Percentiles rank a stretch among this genome's conserved stretches.
phyloP scores from a whole-genome alignment of 2,888 invertebrate species.

The Stenotaenia linearis region DNA sequence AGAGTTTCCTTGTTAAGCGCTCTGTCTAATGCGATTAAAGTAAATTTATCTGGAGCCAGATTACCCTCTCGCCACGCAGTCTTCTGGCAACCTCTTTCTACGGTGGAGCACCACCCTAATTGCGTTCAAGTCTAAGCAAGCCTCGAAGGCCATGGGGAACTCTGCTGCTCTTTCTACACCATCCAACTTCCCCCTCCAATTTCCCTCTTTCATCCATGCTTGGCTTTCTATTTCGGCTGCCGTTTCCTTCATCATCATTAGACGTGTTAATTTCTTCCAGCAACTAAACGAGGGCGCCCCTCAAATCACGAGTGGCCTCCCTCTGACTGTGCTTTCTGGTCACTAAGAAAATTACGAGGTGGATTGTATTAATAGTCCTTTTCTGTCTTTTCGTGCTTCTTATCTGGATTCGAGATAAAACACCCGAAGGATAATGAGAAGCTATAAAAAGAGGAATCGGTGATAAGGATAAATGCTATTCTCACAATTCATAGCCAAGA shows the following conservation, averaged over 20 bases:
- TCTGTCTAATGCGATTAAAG: constrained; percentile 22
- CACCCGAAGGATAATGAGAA: constrained; percentile 26
- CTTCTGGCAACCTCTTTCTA: neutral
- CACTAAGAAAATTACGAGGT: constrained; percentile 21
- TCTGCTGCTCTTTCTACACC: constrained; percentile 2
- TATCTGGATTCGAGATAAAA: constrained; percentile 15
- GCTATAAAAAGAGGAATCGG: constrained; percentile 20
- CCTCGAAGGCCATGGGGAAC: constrained; percentile 7
- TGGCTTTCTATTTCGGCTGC: constrained; percentile 16
- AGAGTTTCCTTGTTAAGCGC: constrained; percentile 18
- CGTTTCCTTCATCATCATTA: constrained; percentile 26
- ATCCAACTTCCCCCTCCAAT: neutral
- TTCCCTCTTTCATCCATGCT: constrained; percentile 14
- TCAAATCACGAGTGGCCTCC: constrained; percentile 19
- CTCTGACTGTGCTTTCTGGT: neutral
- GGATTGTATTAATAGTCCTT: constrained; percentile 24
- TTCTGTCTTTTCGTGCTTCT: constrained; percentile 5
- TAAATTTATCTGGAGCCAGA: constrained; percentile 20
- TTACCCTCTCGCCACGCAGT: constrained; percentile 26
- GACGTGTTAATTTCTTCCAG: constrained; percentile 15
- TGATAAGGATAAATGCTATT: constrained; percentile 3
- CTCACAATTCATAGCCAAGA: constrained; percentile 17
- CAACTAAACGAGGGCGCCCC: constrained; percentile 19
- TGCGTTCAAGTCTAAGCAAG: constrained; percentile 8
- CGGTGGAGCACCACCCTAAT: neutral